These are phyloP conservation scores for Ormyrus rosae DNA, from an alignment of 2,888 invertebrate genomes.

Conservation along the genomic window DNA sequence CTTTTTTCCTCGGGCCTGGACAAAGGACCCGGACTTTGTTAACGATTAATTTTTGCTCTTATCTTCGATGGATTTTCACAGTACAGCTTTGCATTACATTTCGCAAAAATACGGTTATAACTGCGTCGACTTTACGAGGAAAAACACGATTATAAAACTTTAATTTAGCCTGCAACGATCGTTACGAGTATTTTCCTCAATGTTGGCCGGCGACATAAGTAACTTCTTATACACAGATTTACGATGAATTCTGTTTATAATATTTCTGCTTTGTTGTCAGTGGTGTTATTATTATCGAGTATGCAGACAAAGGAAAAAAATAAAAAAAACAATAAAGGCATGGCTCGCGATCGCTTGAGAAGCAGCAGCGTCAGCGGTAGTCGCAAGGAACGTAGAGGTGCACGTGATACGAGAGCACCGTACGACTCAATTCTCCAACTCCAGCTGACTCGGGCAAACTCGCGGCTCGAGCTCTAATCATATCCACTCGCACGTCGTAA, in stretches of 20 bases:
- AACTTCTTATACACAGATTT: slow-evolving; percentile 10
- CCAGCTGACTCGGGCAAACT: slow-evolving; percentile 60
- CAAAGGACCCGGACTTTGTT: slow-evolving; percentile 33
- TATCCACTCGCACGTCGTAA: slow-evolving; percentile 63
- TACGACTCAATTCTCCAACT: slow-evolving; percentile 56
- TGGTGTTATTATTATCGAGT: slow-evolving; percentile 43
- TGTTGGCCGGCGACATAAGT: background rate
- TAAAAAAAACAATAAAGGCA: slow-evolving; percentile 36
- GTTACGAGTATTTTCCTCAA: background rate
- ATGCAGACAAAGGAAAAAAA: slow-evolving; percentile 47
- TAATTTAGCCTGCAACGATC: too few relatives aligned
- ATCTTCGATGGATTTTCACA: background rate
- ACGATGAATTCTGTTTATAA: slow-evolving; percentile 42
- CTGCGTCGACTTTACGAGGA: background rate
- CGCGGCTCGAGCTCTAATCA: slow-evolving; percentile 58
- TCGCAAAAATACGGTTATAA: background rate
- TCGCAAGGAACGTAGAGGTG: slow-evolving; percentile 24
- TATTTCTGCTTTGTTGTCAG: slow-evolving; percentile 48
- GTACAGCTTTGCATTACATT: too few relatives aligned
- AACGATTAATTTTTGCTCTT: slow-evolving; percentile 12
- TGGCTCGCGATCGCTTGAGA: slow-evolving; percentile 22
- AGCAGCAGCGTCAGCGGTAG: slow-evolving; percentile 39
- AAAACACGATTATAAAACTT: background rate
- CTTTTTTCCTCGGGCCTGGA: slow-evolving; percentile 13
- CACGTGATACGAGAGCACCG: slow-evolving; percentile 47